Percentiles rank a stretch among this genome's conserved stretches.
Conservation (phyloP, 30 jellyfish, hydroid and myxozoan species). For the Chironex yamaguchii region DNA sequence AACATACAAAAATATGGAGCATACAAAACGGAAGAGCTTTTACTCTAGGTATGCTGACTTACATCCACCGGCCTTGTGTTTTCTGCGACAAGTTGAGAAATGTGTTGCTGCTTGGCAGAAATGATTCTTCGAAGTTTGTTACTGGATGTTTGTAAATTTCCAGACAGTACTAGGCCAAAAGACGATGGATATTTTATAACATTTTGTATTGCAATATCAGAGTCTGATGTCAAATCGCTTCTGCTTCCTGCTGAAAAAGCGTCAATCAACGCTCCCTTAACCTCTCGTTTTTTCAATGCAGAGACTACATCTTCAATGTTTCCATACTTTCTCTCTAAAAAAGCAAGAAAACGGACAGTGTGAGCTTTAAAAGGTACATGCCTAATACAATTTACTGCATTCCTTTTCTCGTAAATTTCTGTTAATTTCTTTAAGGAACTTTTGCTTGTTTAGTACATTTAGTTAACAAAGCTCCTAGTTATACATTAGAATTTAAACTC, state of each 20-base stretch:
- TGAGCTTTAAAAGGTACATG: too few relatives aligned
- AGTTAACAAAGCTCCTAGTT: too few relatives aligned
- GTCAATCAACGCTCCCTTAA: conserved; percentile 79
- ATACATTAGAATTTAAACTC: too few relatives aligned
- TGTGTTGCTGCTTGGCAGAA: neutral
- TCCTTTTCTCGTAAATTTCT: too few relatives aligned
- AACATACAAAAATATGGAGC: too few relatives aligned
- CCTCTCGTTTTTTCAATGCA: conserved; percentile 72
- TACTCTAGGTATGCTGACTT: too few relatives aligned
- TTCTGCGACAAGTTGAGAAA: neutral
- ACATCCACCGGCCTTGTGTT: neutral
- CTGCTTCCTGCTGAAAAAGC: conserved; percentile 78
- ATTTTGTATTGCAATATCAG: conserved; percentile 59
- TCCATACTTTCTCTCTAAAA: conserved; percentile 45
- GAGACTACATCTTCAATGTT: conserved; percentile 66
- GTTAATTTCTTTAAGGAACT: too few relatives aligned
- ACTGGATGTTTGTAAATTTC: conserved; percentile 61
- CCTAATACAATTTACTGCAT: too few relatives aligned
- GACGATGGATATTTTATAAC: conserved; percentile 66
- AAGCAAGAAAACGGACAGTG: too few relatives aligned
- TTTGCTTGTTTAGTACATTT: too few relatives aligned
- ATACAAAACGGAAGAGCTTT: too few relatives aligned
- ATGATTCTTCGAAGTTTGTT: conserved; percentile 16
- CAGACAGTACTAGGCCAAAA: conserved; percentile 75
- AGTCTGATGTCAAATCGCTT: conserved; percentile 30